These are phyloP conservation scores for Lordiphosa andalusiaca DNA, from an alignment of 2,888 invertebrate species.

Conservation along the genomic window DNA sequence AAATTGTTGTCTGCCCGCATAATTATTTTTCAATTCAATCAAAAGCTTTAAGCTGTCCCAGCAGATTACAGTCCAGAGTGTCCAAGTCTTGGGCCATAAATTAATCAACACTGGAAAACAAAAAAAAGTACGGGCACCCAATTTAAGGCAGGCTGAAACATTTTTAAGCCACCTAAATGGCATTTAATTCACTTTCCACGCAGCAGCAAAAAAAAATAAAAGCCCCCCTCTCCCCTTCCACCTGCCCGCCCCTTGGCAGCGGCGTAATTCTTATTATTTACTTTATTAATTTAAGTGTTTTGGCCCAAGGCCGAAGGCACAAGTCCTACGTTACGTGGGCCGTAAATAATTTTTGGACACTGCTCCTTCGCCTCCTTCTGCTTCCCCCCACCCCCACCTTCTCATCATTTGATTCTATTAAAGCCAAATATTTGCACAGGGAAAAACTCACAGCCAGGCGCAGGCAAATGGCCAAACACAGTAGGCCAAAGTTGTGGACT, in stretches of 20 bases:
- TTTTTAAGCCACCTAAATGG: conserved; percentile 63
- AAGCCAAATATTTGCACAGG: conserved; percentile 68
- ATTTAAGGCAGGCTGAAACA: conserved; percentile 13
- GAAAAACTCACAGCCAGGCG: conserved; percentile 13
- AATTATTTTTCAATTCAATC: conserved; percentile 70
- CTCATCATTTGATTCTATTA: conserved; percentile 73
- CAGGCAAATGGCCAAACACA: conserved; percentile 36
- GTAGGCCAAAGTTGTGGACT: conserved; percentile 7
- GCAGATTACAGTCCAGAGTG: conserved; percentile 37
- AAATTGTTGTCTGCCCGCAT: conserved; percentile 41
- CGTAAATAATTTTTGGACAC: too few species aligned
- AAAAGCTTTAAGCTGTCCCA: conserved; percentile 42
- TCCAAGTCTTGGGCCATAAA: conserved; percentile 43
- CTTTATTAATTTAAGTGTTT: conserved; percentile 77
- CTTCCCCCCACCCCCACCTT: conserved; percentile 9
- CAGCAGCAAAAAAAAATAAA: conserved; percentile 1
- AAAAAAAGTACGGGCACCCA: neutral
- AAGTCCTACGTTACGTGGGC: conserved; percentile 15
- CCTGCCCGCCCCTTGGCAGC: conserved; percentile 18
- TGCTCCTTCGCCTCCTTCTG: conserved; percentile 6
- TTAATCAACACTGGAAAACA: conserved; percentile 47
- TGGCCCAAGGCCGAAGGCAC: conserved; percentile 39
- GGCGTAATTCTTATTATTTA: conserved; percentile 69
- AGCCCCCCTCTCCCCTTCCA: conserved; percentile 13
- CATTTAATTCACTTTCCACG: conserved; percentile 71